Evolutionary conservation across 2,113 vertebrate genomes (phyloP).

Genomic region (Harpagus bidentatus): DNA sequence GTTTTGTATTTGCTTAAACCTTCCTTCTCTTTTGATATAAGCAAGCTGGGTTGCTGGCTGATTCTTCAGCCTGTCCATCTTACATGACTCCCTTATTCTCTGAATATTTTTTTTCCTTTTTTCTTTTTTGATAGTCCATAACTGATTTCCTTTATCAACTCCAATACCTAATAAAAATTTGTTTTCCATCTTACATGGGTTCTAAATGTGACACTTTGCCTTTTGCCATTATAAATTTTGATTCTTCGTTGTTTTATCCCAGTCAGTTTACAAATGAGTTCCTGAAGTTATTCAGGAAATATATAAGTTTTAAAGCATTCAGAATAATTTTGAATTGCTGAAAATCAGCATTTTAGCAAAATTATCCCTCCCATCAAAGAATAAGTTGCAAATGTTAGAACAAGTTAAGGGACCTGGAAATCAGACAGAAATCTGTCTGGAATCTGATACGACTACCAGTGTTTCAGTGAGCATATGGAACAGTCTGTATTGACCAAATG

Average conservation of each 20-base stretch:
- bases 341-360: neutral
- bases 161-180: neutral
- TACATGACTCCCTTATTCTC: neutral
- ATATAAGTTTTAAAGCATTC: neutral
- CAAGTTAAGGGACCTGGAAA: neutral
- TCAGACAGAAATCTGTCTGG: neutral
- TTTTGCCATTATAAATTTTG: neutral
- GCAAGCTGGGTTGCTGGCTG: neutral
- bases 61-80: neutral
- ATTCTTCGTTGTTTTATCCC: neutral
- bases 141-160: neutral
- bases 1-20: neutral
- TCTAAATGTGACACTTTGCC: neutral
- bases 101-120: neutral
- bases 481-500: neutral
- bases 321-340: neutral
- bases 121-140: neutral
- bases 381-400: neutral
- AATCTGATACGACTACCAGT: neutral
- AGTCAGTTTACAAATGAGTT: neutral
- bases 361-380: neutral
- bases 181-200: neutral
- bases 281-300: neutral
- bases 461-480: neutral
- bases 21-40: neutral